Evolutionary conservation across 1,140 invertebrate species (phyloP).

Genomic region (Babylonia areolata): DNA sequence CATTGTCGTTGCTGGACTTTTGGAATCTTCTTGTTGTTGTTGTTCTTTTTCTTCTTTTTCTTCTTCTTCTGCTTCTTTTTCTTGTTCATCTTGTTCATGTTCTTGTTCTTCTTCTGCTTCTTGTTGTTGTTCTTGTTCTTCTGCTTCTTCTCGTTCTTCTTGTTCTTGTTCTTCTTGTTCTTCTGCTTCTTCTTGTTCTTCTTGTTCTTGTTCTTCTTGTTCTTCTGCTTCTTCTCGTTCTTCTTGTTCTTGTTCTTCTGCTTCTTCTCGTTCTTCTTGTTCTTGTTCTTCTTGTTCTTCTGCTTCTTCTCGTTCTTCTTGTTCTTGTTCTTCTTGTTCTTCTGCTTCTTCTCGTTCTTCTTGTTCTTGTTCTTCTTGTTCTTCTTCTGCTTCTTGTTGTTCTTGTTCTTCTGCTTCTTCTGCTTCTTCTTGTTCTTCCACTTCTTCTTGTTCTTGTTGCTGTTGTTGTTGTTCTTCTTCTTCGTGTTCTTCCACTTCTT

Average conservation of each 20-base stretch:
- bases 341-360: background rate
- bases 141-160: background rate
- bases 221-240: background rate
- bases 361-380: background rate
- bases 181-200: background rate
- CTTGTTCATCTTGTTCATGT: background rate
- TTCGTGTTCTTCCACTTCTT: background rate
- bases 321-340: background rate
- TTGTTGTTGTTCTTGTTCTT: background rate
- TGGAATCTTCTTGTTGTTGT: background rate
- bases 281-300: background rate
- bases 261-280: background rate
- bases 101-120: background rate
- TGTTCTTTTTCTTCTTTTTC: background rate
- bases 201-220: background rate
- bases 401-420: slow-evolving; percentile 83
- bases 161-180: background rate
- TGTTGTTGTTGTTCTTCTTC: slow-evolving; percentile 13
- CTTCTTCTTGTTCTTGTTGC: slow-evolving; percentile 80
- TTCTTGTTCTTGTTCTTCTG: slow-evolving; percentile 14
- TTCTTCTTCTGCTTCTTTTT: background rate
- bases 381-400: background rate
- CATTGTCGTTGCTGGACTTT: background rate
- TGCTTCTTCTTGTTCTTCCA: slow-evolving; percentile 85
- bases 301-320: slow-evolving; percentile 23